Evolutionary conservation across 2,888 invertebrate genomes (phyloP), one percentile per base, ranked within the genome.

Genomic region (Chrysodeixis includens): DNA sequence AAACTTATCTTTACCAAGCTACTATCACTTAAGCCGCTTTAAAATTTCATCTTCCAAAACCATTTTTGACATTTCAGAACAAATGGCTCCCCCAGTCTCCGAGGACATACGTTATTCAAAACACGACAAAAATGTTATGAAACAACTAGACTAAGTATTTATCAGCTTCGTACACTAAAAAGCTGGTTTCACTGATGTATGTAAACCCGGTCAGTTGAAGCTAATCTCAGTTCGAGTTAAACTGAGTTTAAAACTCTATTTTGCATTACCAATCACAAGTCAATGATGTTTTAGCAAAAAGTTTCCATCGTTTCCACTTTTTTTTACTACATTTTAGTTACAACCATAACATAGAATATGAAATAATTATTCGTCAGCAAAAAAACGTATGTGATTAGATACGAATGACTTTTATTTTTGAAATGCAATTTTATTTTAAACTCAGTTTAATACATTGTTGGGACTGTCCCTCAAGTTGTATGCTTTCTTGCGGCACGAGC

Each of bases 401-500:
- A 6, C 6, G 26, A 4, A 26, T 6, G 26, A 26, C 26, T 26
- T 26, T 6, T 26, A 26, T 4, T 26, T 26, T 6, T 4, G 3
- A 26, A 35, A 35, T 9, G 12, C 3, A 9, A 12, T 35, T n/a
- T n/a, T 12, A 12, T n/a, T n/a, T 40, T 1, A 5, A 40, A 40
- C 40, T n/a, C 40, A n/a, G n/a, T 14, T 40, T 40, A n/a, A 7
- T n/a, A 40, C 6, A 12, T 40, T n/a, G 5, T 14, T 40, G 5
- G 6, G n/a, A 40, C n/a, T 12, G 40, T 12, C 40, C n/a, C 40
- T 40, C 12, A 74, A 77, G 74, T 80, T 78, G 66, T 68, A 76
- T 81, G 78, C 69, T 78, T 83, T 79, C 75, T 80, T 74, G 73
- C 49, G 66, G 64, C 64, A 68, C 62, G 74, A 67, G 70, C 76